Evolutionary conservation across 2,888 invertebrate genomes (phyloP), one percentile per base, ranked within the genome.

Genomic region (Falcaria lacertinaria): DNA sequence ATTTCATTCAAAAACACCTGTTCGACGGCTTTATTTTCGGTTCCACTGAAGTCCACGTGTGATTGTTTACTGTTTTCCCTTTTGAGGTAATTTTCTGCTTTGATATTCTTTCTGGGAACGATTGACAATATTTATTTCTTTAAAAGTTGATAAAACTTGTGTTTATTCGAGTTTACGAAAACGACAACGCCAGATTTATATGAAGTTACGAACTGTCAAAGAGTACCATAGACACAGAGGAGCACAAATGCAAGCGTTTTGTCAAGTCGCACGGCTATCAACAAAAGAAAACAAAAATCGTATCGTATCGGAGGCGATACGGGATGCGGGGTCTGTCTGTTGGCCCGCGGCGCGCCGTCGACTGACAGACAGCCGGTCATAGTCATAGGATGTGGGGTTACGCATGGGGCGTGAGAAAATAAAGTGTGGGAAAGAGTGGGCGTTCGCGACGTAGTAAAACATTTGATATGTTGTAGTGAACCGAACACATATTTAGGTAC

Each of bases 391-490:
- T 93, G 93, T 93, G 91, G 92, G 92, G 93, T 93, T 93, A 93
- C 90, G 90, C 91, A 90, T 90, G 91, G 93, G 93, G 93, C 93
- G 93, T 93, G 93, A 93, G 93, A 92, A 93, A 93, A 93, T 91
- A 91, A 92, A 92, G 92, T 93, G 93, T 93, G 93, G 93, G 93
- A 93, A 93, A 93, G 92, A 93, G 93, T 93, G 93, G 93, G 93
- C 93, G 92, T 77, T 70, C 77, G 78, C 80, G 61, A 73, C 90
- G 89, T 91, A 91, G 91, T 91, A 86, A 90, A 90, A 90, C 90
- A 91, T 91, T 89, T 90, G 90, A 83, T 88, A 87, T 82, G 83
- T 81, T 85, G 81, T 84, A 83, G 82, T 85, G 83, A 82, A 79
- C 76, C 76, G 68, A 84, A 86, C 82, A 85, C 82, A 81, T 80